These are phyloP conservation scores for Lydus trimaculatus DNA, from an alignment of 2,888 invertebrate species.

Conservation along the genomic window DNA sequence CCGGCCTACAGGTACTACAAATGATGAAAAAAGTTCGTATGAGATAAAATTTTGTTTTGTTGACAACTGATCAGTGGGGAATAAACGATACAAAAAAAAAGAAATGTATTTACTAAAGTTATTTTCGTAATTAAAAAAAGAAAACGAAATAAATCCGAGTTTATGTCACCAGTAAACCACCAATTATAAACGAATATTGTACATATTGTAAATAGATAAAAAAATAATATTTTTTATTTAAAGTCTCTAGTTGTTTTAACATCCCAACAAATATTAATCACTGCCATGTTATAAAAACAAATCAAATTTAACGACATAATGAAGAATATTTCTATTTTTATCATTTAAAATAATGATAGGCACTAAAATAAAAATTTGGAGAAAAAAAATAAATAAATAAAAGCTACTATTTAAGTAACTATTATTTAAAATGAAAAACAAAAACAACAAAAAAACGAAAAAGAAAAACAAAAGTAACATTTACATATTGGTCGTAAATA, in stretches of 20 bases:
- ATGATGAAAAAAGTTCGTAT: conserved; percentile 69
- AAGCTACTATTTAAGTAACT: conserved; percentile 24
- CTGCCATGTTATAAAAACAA: conserved; percentile 7
- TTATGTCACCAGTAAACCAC: neutral
- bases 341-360: conserved; percentile 3
- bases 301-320: conserved; percentile 9
- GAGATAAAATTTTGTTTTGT: conserved; percentile 43
- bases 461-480: conserved; percentile 28
- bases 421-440: conserved; percentile 28
- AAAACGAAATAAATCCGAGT: neutral
- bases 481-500: conserved; percentile 42
- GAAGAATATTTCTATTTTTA: conserved; percentile 9
- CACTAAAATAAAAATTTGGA: neutral
- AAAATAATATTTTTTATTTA: conserved; percentile 3
- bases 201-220: conserved; percentile 25
- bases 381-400: conserved; percentile 4
- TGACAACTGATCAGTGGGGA: conserved; percentile 12
- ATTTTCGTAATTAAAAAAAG: conserved; percentile 1
- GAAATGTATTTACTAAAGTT: neutral
- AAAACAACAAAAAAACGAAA: conserved; percentile 29
- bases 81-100: conserved; percentile 2
- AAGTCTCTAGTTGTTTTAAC: conserved; percentile 1
- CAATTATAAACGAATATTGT: conserved; percentile 16
- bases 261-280: conserved; percentile 7
- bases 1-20: conserved; percentile 68